Evolutionary conservation across 2,797 vertebrate species (phyloP).

Genomic region (Acipenser transmontanus): DNA sequence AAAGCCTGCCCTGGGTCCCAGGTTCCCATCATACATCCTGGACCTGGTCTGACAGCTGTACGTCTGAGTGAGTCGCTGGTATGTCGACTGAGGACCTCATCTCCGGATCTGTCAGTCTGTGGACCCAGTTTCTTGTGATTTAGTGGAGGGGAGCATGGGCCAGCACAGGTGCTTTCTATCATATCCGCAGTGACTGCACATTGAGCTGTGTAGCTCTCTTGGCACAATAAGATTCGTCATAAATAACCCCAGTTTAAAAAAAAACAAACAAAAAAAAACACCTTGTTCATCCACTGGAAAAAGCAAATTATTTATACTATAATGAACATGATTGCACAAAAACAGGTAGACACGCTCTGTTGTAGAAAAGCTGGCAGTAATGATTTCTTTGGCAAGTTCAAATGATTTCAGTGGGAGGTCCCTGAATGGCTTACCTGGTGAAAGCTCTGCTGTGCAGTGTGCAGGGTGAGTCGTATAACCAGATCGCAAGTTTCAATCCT

Average conservation of each 20-base stretch:
- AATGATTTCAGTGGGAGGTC: no score
- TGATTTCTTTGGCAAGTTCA: no score
- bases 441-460: no score
- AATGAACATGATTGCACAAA: constrained; percentile 10
- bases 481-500: no score
- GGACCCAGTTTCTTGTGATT: constrained; percentile 24
- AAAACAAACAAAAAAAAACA: background rate
- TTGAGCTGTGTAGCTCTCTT: constrained; percentile 2
- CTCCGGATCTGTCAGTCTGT: constrained; percentile 32
- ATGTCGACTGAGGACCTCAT: constrained; percentile 43
- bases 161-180: constrained; percentile 47
- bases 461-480: no score
- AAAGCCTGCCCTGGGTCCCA: constrained; percentile 16
- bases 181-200: constrained; percentile 26
- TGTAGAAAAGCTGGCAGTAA: no score
- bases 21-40: constrained; percentile 25
- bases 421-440: no score
- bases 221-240: background rate
- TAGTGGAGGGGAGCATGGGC: constrained; percentile 27
- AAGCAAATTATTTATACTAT: background rate
- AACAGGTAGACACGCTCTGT: background rate
- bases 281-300: constrained; percentile 6
- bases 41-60: constrained; percentile 56
- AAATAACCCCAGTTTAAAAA: background rate
- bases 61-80: constrained; percentile 54